phyloP scores from a whole-genome alignment of 2,797 vertebrate species.

The Pteronotus mesoamericanus region DNA sequence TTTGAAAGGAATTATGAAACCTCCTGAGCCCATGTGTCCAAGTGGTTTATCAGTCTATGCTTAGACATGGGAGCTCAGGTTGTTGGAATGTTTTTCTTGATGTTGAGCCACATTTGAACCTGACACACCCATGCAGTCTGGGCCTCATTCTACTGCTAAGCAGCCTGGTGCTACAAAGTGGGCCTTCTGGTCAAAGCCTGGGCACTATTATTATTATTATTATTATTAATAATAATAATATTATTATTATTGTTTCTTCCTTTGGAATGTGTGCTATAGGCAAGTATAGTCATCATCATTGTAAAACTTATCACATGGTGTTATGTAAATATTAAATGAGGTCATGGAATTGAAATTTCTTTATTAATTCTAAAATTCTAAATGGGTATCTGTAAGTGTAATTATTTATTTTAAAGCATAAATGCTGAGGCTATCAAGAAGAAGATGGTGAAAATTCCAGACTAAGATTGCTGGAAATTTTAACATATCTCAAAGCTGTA shows the following conservation, averaged over 20 bases:
- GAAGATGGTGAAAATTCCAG: neutral
- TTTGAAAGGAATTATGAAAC: neutral
- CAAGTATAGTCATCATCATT: neutral
- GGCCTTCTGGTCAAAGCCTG: neutral
- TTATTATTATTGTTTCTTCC: neutral
- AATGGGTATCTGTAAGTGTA: neutral
- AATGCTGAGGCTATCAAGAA: neutral
- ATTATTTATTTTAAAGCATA: neutral
- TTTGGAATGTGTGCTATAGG: neutral
- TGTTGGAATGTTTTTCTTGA: neutral
- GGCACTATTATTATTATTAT: neutral
- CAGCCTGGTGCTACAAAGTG: neutral
- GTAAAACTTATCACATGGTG: neutral
- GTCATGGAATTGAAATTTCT: neutral
- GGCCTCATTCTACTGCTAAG: neutral
- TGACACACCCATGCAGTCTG: neutral
- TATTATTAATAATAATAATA: too few species aligned
- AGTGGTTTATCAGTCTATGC: neutral
- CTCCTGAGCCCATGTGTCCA: too few species aligned
- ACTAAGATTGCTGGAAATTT: neutral
- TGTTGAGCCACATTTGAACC: neutral
- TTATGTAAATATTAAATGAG: neutral
- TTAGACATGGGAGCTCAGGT: neutral
- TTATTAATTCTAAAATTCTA: neutral
- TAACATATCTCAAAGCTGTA: neutral